Base-by-base conservation (phyloP, 2,888 invertebrate genomes). In the Stenodera caucasica region DNA sequence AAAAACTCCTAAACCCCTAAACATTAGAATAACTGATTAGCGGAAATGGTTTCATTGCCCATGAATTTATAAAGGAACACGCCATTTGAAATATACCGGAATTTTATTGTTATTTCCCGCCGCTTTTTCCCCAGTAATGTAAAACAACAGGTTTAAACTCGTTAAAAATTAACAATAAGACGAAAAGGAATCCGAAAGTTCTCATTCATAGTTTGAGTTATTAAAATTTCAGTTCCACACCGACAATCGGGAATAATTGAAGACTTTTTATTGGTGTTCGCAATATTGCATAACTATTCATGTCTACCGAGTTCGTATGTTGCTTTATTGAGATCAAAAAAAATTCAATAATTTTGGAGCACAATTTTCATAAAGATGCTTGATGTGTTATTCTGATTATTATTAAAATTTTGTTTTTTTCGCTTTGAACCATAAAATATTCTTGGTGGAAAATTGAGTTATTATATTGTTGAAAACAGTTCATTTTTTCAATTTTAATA, bases 31-130 rank as follows among this genome's bases (percentile, higher is more conserved):
- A 55, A 61, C 63, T 67, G 66, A 67, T 69, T 67, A 67, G 64
- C 66, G 68, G 67, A 72, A 72, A 72, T 67, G 68, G 68, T 63
- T 69, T 66, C 70, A 70, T 72, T 68, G 68, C 67, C 63, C 61
- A 61, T 56, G 64, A 70, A 70, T 71, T 70, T 70, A 70, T 70
- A 69, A 70, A 69, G 66, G 58, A 65, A 65, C 71, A 71, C 71
- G 71, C 70, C 58, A 70, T 57, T 53, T 57, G 40, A 52, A 62
- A 26, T 45, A 53, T 37, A 55, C 49, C 18, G 18, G 5, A 18
- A 18, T 11, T 21, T 21, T 3, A 26, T 26, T 4, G 26, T 26
- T n/a, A n/a, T n/a, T n/a, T n/a, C n/a, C n/a, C n/a, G n/a, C 26
- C 26, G 26, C 6, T 26, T 26, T 26, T 26, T 6, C 3, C n/a